Percentiles rank a stretch among this genome's conserved stretches.
Evolutionary conservation across 2,888 invertebrate species (phyloP).

Genomic region (Bedellia somnulentella): DNA sequence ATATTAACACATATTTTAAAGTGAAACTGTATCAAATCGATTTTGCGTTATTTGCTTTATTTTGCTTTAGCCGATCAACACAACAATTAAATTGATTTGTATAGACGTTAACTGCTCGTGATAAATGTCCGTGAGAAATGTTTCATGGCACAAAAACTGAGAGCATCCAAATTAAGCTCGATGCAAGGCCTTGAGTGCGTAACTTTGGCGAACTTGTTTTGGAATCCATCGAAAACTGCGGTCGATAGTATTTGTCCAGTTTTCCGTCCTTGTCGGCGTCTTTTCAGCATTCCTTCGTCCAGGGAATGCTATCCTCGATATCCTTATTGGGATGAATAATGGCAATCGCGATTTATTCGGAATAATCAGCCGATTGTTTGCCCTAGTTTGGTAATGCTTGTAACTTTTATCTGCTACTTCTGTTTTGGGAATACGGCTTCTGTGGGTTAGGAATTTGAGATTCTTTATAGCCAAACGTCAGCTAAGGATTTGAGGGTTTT

Average conservation of each 20-base stretch:
- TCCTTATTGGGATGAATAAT: slow-evolving; percentile 50
- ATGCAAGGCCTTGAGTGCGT: slow-evolving; percentile 36
- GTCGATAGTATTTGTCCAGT: slow-evolving; percentile 26
- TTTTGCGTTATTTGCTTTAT: too few species aligned
- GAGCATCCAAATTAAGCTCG: slow-evolving; percentile 25
- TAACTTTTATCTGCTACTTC: slow-evolving; percentile 24
- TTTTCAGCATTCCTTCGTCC: slow-evolving; percentile 27
- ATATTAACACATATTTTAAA: too few species aligned
- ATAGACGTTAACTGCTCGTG: too few species aligned
- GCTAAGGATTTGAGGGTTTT: too few species aligned
- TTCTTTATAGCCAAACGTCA: slow-evolving; percentile 2
- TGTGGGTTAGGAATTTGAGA: slow-evolving; percentile 5
- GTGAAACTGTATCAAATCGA: too few species aligned
- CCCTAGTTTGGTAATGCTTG: slow-evolving; percentile 41
- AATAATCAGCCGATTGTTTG: slow-evolving; percentile 41
- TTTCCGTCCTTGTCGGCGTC: slow-evolving; percentile 46
- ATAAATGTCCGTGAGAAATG: too few species aligned
- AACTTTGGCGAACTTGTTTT: slow-evolving; percentile 36
- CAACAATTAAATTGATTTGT: too few species aligned
- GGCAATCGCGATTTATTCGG: slow-evolving; percentile 32
- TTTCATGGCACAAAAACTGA: slow-evolving; percentile 22
- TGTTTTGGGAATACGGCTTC: neutral
- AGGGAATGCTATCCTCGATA: slow-evolving; percentile 25
- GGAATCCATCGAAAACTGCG: slow-evolving; percentile 38
- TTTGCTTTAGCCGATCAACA: too few species aligned